These are phyloP conservation scores for Ommatoiulus sabulosus DNA, from an alignment of 2,888 invertebrate genomes.

Conservation along the genomic window DNA sequence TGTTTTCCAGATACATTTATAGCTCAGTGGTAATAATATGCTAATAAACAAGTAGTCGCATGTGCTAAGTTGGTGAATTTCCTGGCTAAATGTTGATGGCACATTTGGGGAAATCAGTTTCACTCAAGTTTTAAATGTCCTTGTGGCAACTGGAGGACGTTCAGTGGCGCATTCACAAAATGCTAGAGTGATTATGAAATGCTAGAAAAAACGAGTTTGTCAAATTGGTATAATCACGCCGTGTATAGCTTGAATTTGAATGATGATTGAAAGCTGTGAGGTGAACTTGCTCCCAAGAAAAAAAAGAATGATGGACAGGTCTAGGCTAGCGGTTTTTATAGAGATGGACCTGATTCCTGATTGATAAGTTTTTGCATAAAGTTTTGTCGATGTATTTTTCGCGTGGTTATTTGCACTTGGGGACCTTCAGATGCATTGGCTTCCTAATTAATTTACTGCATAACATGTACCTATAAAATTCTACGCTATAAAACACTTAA, in stretches of 20 bases:
- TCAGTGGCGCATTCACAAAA: background rate
- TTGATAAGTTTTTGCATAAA: background rate
- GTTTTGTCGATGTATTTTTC: too few species aligned
- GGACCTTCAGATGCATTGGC: too few species aligned
- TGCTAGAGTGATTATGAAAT: background rate
- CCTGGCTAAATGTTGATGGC: background rate
- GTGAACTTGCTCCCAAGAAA: background rate
- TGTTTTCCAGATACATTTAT: background rate
- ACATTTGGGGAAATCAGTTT: background rate
- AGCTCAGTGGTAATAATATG: background rate
- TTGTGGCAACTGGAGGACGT: background rate
- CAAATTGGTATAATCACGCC: background rate
- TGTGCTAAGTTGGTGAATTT: background rate
- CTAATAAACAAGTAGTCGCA: background rate
- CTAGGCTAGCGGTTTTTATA: conserved; percentile 3
- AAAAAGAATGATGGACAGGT: background rate
- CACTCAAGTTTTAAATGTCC: background rate
- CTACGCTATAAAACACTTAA: too few species aligned
- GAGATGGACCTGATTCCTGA: background rate
- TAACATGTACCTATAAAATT: too few species aligned
- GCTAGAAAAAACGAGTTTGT: background rate
- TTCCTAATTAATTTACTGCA: too few species aligned
- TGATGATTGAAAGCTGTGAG: too few species aligned
- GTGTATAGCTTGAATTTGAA: background rate
- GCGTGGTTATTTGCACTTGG: too few species aligned